Conservation (phyloP, 2,888 invertebrate genomes). For the Stenodema calcarata region DNA sequence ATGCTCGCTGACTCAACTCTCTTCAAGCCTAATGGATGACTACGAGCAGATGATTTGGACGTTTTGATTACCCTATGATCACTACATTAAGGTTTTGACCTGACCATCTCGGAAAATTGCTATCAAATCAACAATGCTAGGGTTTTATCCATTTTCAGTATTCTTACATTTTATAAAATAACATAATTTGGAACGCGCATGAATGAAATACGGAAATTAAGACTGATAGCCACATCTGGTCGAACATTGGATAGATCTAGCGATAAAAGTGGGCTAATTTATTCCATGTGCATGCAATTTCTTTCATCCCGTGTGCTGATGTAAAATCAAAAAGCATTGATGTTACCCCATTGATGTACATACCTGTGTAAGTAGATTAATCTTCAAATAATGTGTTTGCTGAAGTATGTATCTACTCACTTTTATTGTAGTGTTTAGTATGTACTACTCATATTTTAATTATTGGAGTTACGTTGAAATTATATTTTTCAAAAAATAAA, state of each 20-base stretch:
- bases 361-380: neutral
- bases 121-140: neutral
- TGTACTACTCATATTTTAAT: neutral
- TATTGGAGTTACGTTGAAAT: neutral
- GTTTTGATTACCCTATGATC: neutral
- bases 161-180: neutral
- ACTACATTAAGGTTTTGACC: neutral
- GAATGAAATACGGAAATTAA: neutral
- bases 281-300: neutral
- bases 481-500: slow-evolving; percentile 16
- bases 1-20: too few species aligned
- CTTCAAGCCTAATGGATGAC: too few species aligned
- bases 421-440: slow-evolving; percentile 4
- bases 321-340: neutral
- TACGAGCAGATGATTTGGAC: neutral
- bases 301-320: neutral
- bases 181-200: neutral
- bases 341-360: neutral
- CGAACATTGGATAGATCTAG: neutral
- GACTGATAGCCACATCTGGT: neutral
- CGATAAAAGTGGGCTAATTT: neutral
- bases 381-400: neutral
- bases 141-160: neutral
- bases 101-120: neutral
- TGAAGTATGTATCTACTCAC: neutral